Percentiles rank a stretch among this genome's conserved stretches.
Evolutionary conservation across 2,113 vertebrate species (phyloP).

Genomic region (Scomber colias): DNA sequence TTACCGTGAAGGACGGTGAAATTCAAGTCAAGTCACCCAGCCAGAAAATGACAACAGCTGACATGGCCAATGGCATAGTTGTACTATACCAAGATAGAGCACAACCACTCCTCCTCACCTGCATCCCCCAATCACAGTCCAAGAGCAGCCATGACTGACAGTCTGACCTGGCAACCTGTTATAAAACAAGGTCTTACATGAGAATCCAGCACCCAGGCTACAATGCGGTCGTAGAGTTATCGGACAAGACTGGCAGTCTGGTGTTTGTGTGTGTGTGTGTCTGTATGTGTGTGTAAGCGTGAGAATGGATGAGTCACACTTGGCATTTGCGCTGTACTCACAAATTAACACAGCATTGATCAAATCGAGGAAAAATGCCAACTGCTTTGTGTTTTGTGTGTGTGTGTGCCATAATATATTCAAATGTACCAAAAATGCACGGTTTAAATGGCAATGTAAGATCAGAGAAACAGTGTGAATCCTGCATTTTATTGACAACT

Average conservation of each 20-base stretch:
- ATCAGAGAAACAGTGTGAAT: neutral
- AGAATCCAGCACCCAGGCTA: neutral
- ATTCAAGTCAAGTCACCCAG: neutral
- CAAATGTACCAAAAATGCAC: neutral
- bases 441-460: neutral
- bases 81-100: neutral
- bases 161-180: slow-evolving; percentile 5
- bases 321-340: slow-evolving; percentile 20
- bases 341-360: slow-evolving; percentile 11
- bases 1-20: neutral
- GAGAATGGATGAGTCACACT: slow-evolving; percentile 43
- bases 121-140: neutral
- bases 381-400: slow-evolving; percentile 3
- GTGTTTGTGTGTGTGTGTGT: neutral
- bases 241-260: neutral
- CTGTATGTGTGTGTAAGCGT: neutral
- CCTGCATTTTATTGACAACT: neutral
- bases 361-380: slow-evolving; percentile 5
- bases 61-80: slow-evolving; percentile 1
- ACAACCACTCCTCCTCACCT: neutral
- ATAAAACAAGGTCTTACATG: slow-evolving; percentile 1
- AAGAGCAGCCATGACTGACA: slow-evolving; percentile 5
- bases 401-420: neutral
- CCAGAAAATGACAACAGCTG: neutral
- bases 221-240: neutral